A percentile compares a stretch with the other conserved stretches of the same genome.
These are phyloP conservation scores for Hyla sarda DNA, from an alignment of 2,113 vertebrate species.

Conservation along the genomic window DNA sequence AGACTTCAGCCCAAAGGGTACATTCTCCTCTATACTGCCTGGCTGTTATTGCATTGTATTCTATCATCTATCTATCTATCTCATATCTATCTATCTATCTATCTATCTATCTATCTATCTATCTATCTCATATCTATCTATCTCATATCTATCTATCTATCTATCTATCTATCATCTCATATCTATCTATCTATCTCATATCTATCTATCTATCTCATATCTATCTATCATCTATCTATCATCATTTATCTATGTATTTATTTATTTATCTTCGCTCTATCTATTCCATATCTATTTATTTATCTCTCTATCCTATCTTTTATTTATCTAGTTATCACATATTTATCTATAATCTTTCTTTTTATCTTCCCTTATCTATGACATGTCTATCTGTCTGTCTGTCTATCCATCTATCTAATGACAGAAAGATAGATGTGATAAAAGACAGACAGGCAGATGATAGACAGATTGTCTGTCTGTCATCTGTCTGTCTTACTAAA, in stretches of 20 bases:
- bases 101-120: not conserved
- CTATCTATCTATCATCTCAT: not conserved
- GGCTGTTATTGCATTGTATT: too few species aligned
- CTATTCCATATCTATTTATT: not conserved
- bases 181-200: not conserved
- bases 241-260: not conserved
- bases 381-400: not conserved
- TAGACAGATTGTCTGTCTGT: too few species aligned
- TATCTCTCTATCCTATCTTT: too few species aligned
- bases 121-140: not conserved
- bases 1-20: slow-evolving; percentile 86
- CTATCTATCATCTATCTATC: not conserved
- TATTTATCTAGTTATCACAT: not conserved
- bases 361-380: not conserved
- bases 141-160: not conserved
- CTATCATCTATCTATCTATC: slow-evolving; percentile 4
- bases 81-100: not conserved
- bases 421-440: too few species aligned
- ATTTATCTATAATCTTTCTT: not conserved
- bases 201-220: slow-evolving; percentile 16
- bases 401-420: not conserved
- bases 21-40: slow-evolving; percentile 63
- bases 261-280: not conserved
- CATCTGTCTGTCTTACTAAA: too few species aligned
- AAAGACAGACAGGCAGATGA: too few species aligned